Percentiles rank a stretch among this genome's conserved stretches.
Conservation (phyloP, 2,113 vertebrate species). For the Psilopogon haemacephalus region DNA sequence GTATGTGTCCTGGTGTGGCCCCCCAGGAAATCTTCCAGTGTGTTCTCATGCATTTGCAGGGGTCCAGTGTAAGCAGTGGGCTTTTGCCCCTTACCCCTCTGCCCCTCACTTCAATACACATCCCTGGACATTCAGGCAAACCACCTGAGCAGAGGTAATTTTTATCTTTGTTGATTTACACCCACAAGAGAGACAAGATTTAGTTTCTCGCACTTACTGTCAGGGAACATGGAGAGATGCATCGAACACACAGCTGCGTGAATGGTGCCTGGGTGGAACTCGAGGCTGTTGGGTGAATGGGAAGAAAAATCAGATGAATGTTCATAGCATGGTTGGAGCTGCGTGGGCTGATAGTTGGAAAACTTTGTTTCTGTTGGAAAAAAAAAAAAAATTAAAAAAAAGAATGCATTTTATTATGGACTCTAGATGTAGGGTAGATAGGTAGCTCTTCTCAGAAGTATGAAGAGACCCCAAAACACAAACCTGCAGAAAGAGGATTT, state of each 20-base stretch:
- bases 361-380: background rate
- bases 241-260: background rate
- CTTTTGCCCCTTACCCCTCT: no score
- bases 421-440: background rate
- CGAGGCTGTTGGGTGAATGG: background rate
- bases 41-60: no score
- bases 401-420: background rate
- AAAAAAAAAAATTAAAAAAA: background rate
- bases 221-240: background rate
- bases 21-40: no score
- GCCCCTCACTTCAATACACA: no score
- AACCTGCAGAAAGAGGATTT: background rate
- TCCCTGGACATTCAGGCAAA: no score
- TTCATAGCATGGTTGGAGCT: background rate
- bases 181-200: no score
- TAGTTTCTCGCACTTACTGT: accelerated
- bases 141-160: no score
- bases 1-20: no score
- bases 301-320: background rate
- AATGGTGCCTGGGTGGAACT: background rate
- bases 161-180: no score
- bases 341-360: background rate
- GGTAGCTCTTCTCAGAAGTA: background rate
- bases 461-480: no score
- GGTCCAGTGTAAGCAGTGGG: no score